Base-by-base conservation (phyloP, 1,140 invertebrate species). In the Nomia melanderi region DNA sequence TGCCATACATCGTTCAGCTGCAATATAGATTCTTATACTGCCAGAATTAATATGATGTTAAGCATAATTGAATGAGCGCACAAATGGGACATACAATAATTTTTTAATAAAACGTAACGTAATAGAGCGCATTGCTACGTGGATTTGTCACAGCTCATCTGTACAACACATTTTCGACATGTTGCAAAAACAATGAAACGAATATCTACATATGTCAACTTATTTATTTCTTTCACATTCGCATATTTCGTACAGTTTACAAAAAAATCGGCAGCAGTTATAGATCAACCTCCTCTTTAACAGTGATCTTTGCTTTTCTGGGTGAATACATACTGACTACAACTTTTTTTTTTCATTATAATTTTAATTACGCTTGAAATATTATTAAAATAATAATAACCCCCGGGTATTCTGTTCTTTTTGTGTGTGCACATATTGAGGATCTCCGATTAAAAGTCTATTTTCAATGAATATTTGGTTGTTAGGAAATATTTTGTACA, bases 201-300 rank as follows among this genome's bases (percentile, higher is more conserved):
- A 75, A 54, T 66, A 59, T 65, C 59, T 71, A 77, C 74, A 71
- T 62, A 39, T 59, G 41, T 77, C 66, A 71, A 80, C 65, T 71
- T 71, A 47, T 80, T 80, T 77, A 77, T 74, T 80, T 80, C 27
- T 36, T 71, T 72, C 65, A 77, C 53, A 70, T 71, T 76, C 44
- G 60, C 78, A 59, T 64, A 47, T 25, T 33, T 73, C 72, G 17
- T 69, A 56, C 64, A 60, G 54, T 81, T 36, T 76, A 74, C 63
- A 81, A 79, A 75, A 74, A 57, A 50, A 56, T 77, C 83, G 74
- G 73, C 60, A 82, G 77, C 78, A 70, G 44, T 76, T 85, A 71
- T 86, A 87, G 84, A 88, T 86, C 84, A 67, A 86, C 79, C 88
- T 88, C 84, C 67, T 85, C 84, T 82, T 88, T 74, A 87, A 87